phyloP scores from a whole-genome alignment of 2,888 invertebrate genomes.

The Chesias legatella region DNA sequence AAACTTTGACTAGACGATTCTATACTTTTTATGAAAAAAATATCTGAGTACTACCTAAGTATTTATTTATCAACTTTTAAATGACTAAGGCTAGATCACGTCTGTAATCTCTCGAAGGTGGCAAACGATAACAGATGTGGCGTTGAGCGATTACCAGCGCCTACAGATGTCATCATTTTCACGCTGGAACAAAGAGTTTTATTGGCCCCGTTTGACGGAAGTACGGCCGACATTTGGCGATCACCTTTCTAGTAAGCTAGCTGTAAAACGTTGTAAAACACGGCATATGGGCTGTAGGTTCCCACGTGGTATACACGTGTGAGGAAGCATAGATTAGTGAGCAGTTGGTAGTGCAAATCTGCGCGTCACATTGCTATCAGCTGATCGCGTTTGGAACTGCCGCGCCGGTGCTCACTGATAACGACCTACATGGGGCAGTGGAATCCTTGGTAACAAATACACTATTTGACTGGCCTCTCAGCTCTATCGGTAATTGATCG shows the following conservation, averaged over 20 bases:
- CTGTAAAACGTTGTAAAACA: slow-evolving; percentile 73
- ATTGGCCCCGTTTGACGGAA: slow-evolving; percentile 47
- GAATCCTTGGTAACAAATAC: too few species aligned
- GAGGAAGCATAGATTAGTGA: slow-evolving; percentile 41
- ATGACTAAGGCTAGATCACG: too few species aligned
- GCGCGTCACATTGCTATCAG: slow-evolving; percentile 65
- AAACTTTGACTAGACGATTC: too few species aligned
- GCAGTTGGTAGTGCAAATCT: slow-evolving; percentile 61
- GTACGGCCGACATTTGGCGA: slow-evolving; percentile 55
- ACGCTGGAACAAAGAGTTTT: slow-evolving; percentile 43
- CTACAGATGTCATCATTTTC: slow-evolving; percentile 34
- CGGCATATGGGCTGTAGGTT: slow-evolving; percentile 60
- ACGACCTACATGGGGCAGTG: slow-evolving; percentile 2
- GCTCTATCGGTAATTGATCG: too few species aligned
- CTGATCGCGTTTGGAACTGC: slow-evolving; percentile 28
- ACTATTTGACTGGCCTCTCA: too few species aligned
- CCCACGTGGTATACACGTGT: slow-evolving; percentile 66
- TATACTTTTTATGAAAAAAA: too few species aligned
- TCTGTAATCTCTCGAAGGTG: slow-evolving; percentile 6
- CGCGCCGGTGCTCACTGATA: slow-evolving; percentile 14
- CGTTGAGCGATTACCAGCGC: slow-evolving; percentile 10
- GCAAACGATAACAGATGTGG: slow-evolving; percentile 16
- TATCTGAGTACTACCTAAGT: too few species aligned
- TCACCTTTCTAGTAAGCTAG: slow-evolving; percentile 74
- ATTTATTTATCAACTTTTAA: too few species aligned